These are phyloP conservation scores for Sebastes hubbsi DNA, from an alignment of 2,797 vertebrate species.

Conservation along the genomic window DNA sequence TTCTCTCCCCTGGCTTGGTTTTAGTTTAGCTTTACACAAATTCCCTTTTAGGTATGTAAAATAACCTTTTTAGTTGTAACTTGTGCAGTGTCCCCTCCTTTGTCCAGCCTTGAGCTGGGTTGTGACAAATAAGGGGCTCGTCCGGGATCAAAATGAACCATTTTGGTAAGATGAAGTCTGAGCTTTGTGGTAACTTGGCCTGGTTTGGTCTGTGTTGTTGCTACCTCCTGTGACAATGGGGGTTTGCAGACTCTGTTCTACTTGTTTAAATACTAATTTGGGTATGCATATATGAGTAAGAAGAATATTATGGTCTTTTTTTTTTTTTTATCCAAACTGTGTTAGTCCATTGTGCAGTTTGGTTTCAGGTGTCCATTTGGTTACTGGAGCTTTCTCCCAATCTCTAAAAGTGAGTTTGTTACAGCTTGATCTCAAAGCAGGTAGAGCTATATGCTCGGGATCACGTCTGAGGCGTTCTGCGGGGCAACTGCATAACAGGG, in stretches of 20 bases:
- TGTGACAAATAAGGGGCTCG: background rate
- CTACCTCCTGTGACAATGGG: background rate
- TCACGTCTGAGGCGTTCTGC: too few species aligned
- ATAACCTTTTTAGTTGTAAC: background rate
- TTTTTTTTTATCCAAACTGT: background rate
- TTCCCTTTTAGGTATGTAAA: background rate
- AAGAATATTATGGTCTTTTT: too few species aligned
- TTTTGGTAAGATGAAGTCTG: background rate
- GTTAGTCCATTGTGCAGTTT: too few species aligned
- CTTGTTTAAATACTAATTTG: background rate
- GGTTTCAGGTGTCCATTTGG: too few species aligned
- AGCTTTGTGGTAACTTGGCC: background rate
- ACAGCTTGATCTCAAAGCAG: too few species aligned
- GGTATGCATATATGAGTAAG: background rate
- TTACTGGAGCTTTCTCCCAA: too few species aligned
- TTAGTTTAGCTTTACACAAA: background rate
- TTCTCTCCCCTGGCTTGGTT: background rate
- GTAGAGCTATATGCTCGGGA: too few species aligned
- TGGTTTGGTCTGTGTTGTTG: background rate
- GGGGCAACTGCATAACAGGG: too few species aligned
- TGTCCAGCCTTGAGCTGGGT: background rate
- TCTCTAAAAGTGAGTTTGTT: too few species aligned
- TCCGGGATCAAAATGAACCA: background rate
- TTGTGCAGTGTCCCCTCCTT: background rate
- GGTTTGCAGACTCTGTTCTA: background rate